Percentiles rank a stretch among this genome's conserved stretches.
These are phyloP conservation scores for Gastracanthus pulcherrimus DNA, from an alignment of 2,888 invertebrate species.

Conservation along the genomic window DNA sequence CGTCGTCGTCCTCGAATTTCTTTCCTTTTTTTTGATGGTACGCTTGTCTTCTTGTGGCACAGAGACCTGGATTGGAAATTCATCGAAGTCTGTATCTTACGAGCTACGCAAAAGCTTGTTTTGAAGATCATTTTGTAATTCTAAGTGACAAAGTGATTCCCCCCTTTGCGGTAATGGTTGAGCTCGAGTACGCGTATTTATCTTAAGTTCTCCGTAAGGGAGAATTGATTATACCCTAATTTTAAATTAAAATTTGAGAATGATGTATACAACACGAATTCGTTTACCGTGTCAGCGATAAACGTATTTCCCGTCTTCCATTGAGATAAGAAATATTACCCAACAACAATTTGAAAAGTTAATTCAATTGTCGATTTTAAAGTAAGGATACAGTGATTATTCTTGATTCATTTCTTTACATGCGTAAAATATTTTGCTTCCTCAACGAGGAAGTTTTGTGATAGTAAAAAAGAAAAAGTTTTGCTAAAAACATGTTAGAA, in stretches of 20 bases:
- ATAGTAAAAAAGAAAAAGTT: no score
- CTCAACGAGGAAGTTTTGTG: no score
- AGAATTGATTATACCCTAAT: background rate
- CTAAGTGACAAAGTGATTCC: background rate
- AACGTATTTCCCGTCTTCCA: background rate
- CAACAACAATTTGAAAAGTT: background rate
- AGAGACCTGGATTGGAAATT: background rate
- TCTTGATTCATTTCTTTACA: no score
- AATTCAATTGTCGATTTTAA: background rate
- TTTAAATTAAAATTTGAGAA: background rate
- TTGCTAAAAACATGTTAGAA: no score
- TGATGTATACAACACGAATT: background rate
- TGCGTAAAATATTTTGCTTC: no score
- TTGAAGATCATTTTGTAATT: background rate
- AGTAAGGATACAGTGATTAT: no score
- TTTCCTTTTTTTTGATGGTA: no score
- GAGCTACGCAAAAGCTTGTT: background rate
- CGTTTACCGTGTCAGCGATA: background rate
- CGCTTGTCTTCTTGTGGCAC: background rate
- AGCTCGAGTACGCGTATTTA: background rate
- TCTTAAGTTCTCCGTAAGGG: background rate
- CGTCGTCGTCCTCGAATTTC: no score
- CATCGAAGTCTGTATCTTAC: background rate
- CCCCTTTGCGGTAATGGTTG: no score
- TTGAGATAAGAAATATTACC: background rate